These are phyloP conservation scores for Schizothorax lantsangensis DNA, from an alignment of 2,797 vertebrate genomes.

Conservation along the genomic window DNA sequence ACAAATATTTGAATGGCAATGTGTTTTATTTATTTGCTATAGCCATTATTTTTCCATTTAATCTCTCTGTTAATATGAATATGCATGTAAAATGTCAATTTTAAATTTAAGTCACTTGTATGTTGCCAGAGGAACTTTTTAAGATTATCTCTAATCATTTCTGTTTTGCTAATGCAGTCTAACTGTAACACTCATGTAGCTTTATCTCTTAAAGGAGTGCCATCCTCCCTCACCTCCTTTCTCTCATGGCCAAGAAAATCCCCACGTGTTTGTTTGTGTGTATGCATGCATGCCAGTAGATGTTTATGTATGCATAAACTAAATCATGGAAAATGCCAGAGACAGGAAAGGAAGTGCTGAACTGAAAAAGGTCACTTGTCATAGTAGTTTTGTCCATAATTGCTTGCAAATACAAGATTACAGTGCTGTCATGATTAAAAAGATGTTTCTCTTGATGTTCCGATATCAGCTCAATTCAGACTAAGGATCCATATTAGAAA, in stretches of 20 bases:
- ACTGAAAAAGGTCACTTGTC: neutral
- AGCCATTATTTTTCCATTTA: neutral
- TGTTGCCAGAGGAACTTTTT: neutral
- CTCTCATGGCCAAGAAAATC: slow-evolving; percentile 16
- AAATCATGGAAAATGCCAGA: slow-evolving; percentile 6
- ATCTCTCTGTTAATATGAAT: neutral
- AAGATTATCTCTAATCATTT: neutral
- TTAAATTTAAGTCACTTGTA: neutral
- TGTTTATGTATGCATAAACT: slow-evolving; percentile 27
- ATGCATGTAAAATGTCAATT: neutral
- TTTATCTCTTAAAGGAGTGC: slow-evolving; percentile 27
- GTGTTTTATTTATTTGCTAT: neutral
- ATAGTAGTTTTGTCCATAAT: neutral
- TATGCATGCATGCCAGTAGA: slow-evolving; percentile 18
- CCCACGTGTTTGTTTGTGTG: slow-evolving; percentile 30
- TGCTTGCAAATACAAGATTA: neutral
- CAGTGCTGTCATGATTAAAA: neutral
- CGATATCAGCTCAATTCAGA: neutral
- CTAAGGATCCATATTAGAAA: neutral
- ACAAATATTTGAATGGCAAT: neutral
- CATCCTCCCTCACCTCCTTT: slow-evolving; percentile 17
- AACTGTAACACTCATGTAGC: neutral
- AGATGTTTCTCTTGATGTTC: neutral
- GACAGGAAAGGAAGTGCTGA: neutral
- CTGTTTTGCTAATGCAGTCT: neutral